These are phyloP conservation scores for Crenuchus spilurus DNA, from an alignment of 2,797 vertebrate species.

Conservation along the genomic window DNA sequence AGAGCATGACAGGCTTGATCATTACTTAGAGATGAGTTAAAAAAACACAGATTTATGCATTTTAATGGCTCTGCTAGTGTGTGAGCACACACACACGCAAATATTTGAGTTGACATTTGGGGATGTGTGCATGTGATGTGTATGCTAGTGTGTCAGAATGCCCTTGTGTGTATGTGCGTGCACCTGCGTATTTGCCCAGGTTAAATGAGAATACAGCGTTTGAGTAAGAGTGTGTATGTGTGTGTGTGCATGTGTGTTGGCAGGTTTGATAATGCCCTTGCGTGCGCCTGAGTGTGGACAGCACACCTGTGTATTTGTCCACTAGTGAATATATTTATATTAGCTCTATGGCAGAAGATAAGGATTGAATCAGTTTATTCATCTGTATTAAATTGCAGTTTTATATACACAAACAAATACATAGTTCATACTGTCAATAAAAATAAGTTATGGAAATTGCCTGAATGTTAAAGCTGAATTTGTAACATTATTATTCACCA, in stretches of 20 bases:
- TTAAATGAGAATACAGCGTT: background rate
- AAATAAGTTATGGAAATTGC: background rate
- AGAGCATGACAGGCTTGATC: constrained; percentile 43
- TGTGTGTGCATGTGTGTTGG: constrained; percentile 5
- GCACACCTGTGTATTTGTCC: background rate
- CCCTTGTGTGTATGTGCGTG: background rate
- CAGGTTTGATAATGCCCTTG: background rate
- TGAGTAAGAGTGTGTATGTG: background rate
- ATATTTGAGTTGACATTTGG: constrained; percentile 6
- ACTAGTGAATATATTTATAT: background rate
- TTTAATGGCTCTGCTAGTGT: constrained; percentile 23
- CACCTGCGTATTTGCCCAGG: background rate
- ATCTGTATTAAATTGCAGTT: background rate
- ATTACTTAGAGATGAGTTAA: constrained; percentile 21
- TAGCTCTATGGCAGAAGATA: background rate
- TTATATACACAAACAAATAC: background rate
- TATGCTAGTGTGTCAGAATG: background rate
- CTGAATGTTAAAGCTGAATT: too few species aligned
- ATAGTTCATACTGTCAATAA: background rate
- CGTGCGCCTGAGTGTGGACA: background rate
- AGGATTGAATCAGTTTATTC: background rate
- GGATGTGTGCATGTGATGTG: background rate
- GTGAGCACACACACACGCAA: constrained; percentile 12
- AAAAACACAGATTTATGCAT: constrained; percentile 25
- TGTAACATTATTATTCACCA: too few species aligned